A percentile compares a stretch with the other conserved stretches of the same genome.
Conservation (phyloP, 2,113 vertebrate species). For the Ageneiosus marmoratus region DNA sequence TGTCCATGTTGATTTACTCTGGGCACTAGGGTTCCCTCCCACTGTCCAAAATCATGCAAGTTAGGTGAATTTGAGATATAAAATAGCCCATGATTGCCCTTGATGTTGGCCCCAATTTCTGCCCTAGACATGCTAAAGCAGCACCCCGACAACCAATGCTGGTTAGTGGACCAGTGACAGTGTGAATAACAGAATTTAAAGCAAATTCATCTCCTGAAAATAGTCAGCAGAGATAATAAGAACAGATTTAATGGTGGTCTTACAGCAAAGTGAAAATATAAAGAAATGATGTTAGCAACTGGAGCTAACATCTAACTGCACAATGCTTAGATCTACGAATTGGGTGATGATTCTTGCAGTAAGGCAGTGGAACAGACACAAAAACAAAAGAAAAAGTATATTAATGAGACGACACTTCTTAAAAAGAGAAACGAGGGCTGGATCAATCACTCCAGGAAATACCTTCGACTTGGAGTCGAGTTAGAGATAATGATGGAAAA, state of each 20-base stretch:
- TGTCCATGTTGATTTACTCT: too few relatives aligned
- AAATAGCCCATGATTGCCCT: too few relatives aligned
- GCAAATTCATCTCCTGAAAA: too few relatives aligned
- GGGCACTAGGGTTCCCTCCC: too few relatives aligned
- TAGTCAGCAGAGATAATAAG: neutral
- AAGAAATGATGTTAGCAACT: neutral
- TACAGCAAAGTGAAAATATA: neutral
- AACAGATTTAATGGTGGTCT: neutral
- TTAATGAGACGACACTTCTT: neutral
- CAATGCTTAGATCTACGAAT: neutral
- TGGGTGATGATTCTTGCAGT: neutral
- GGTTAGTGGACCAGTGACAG: too few relatives aligned
- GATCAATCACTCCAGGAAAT: neutral
- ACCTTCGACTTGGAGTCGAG: neutral
- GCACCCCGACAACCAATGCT: too few relatives aligned
- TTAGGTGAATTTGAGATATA: neutral
- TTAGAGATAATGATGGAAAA: neutral
- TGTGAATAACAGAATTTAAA: too few relatives aligned
- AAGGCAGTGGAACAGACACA: neutral
- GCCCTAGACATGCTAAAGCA: too few relatives aligned
- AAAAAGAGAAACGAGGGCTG: neutral
- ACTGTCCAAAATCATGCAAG: neutral
- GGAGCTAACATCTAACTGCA: neutral
- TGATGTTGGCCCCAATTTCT: too few relatives aligned
- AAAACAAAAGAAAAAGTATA: conserved; percentile 2